phyloP scores from a whole-genome alignment of 2,797 vertebrate species.

The Sebastes hubbsi region DNA sequence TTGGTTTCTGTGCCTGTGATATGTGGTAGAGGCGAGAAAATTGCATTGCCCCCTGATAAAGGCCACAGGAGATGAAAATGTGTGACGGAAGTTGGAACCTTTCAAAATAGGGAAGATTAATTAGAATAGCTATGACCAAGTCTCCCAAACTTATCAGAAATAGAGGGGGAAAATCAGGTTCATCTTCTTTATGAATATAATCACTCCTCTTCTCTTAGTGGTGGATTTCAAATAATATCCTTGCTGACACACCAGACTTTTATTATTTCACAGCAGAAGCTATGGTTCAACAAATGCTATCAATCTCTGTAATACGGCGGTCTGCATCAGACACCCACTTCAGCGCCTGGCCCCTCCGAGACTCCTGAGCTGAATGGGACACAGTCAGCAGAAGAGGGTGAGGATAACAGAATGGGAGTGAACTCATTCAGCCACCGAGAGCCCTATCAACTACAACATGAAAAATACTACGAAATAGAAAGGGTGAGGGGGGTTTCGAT shows the following conservation, averaged over 20 bases:
- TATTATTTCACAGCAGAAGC: slow-evolving; percentile 60
- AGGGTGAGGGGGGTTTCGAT: background rate
- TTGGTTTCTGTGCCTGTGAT: slow-evolving; percentile 63
- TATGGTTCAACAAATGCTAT: slow-evolving; percentile 58
- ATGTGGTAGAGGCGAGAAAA: slow-evolving; percentile 58
- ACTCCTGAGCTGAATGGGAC: slow-evolving; percentile 49
- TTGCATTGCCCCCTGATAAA: slow-evolving; percentile 65
- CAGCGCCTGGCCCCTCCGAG: slow-evolving; percentile 20
- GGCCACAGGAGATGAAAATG: slow-evolving; percentile 58
- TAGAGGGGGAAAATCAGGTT: slow-evolving; percentile 11
- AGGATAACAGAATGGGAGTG: slow-evolving; percentile 38
- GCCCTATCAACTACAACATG: slow-evolving; percentile 37
- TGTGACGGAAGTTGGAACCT: slow-evolving; percentile 29
- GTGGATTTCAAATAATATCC: slow-evolving; percentile 34
- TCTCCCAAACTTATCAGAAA: slow-evolving; percentile 28
- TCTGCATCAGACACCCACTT: slow-evolving; percentile 38
- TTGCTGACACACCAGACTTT: slow-evolving; percentile 38
- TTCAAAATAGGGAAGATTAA: slow-evolving; percentile 62
- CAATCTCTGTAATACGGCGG: slow-evolving; percentile 42
- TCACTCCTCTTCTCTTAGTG: slow-evolving; percentile 24
- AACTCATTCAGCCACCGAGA: slow-evolving; percentile 50
- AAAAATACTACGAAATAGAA: slow-evolving; percentile 30
- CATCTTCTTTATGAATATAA: slow-evolving; percentile 35
- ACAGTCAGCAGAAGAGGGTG: slow-evolving; percentile 56
- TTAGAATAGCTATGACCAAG: slow-evolving; percentile 54